Evolutionary conservation across 2,888 invertebrate genomes (phyloP).

Genomic region (Parthenolecanium corni): DNA sequence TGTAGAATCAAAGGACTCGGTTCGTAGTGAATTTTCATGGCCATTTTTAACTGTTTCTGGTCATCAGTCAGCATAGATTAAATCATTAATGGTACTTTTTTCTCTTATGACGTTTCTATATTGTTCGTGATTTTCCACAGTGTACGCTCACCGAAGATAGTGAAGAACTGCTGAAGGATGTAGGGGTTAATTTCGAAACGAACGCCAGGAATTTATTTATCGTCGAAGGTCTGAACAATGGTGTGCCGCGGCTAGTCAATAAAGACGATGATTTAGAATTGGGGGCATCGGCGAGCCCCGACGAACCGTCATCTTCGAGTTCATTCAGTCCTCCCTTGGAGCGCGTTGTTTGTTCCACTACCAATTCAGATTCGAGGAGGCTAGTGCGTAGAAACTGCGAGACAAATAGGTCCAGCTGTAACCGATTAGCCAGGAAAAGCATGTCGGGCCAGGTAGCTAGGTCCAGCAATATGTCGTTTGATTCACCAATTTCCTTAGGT

Average conservation of each 20-base stretch:
- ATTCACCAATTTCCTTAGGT: background rate
- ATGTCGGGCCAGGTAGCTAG: too few species aligned
- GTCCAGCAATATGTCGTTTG: too few species aligned
- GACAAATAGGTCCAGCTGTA: background rate
- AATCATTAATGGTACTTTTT: too few species aligned
- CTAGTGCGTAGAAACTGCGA: too few species aligned
- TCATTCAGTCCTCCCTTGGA: slow-evolving; percentile 14
- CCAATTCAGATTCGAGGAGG: too few species aligned
- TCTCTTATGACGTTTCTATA: too few species aligned
- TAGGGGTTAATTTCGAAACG: slow-evolving; percentile 30
- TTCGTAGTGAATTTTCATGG: too few species aligned
- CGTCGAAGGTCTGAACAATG: slow-evolving; percentile 21
- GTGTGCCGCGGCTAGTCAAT: slow-evolving; percentile 19
- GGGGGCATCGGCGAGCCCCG: slow-evolving; percentile 41
- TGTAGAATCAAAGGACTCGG: too few species aligned
- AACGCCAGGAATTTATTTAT: slow-evolving; percentile 28
- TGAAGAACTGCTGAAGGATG: slow-evolving; percentile 16
- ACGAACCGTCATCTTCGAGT: slow-evolving; percentile 15
- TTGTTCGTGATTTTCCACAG: background rate
- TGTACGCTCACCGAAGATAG: slow-evolving; percentile 11
- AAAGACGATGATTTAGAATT: slow-evolving; percentile 40
- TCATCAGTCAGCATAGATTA: too few species aligned
- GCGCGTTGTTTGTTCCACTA: too few species aligned
- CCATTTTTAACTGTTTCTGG: too few species aligned
- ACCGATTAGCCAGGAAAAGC: background rate